Base-by-base conservation (phyloP, 1,140 invertebrate genomes). In the Leptoteleia sp. region DNA sequence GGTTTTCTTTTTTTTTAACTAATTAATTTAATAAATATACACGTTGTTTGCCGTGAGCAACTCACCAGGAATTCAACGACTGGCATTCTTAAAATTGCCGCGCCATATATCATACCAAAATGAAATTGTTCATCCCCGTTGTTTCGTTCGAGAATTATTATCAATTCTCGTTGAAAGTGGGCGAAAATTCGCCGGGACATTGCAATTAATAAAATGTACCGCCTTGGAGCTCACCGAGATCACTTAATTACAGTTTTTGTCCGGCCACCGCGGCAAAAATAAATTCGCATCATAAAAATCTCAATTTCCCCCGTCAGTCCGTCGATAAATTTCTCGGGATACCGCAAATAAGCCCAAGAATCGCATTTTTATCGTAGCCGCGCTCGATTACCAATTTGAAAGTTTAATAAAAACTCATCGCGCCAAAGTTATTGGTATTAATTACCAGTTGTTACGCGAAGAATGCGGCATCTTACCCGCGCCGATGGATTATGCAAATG, bases 361-460 rank as follows among this genome's bases (percentile, higher is more conserved):
- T 64, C 35, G 25, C 17, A 52, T 52, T 65, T 62, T 72, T 52
- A 47, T 52, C 55, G 29, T 55, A 48, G 25, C 11, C 33, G 50
- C 31, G 11, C 48, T 40, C 45, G 50, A 72, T 72, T 72, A 64
- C 40, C 68, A 72, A 72, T 72, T 72, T 62, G 50, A 62, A 72
- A 72, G 68, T 72, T 42, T 47, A 62, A 72, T 72, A 72, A 61
- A 71, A 72, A 61, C 55, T 72, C 59, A 64, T 72, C 75, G 59
- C 8, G 43, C 47, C 64, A 52, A 38, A 57, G 68, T 71, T 76
- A 80, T 80, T 68, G 79, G 71, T 75, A 65, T 72, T 81, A 81
- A 81, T 78, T 78, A 68, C 64, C 25, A 61, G 70, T 73, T 62
- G 64, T 71, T 70, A 38, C 37, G 47, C 59, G 59, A 35, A 57